phyloP scores from a whole-genome alignment of 2,888 invertebrate genomes.

The Blera fallax region DNA sequence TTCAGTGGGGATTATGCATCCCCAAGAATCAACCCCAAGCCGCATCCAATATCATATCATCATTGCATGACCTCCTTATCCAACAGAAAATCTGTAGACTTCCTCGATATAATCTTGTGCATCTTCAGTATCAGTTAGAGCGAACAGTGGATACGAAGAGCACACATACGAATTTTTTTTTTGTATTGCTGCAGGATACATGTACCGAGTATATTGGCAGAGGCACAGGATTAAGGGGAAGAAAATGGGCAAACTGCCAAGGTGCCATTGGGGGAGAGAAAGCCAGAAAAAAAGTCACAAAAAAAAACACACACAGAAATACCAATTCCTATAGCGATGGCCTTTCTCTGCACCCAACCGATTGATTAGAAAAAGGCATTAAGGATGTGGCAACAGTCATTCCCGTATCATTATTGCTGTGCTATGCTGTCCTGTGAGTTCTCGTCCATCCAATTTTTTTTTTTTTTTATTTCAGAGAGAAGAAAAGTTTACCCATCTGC shows the following conservation, averaged over 20 bases:
- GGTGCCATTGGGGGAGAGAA: slow-evolving; percentile 30
- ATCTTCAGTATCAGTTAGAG: slow-evolving; percentile 11
- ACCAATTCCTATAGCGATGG: slow-evolving; percentile 47
- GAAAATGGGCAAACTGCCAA: slow-evolving; percentile 64
- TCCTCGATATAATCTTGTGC: slow-evolving; percentile 69
- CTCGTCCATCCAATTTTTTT: not conserved
- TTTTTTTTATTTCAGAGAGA: not conserved
- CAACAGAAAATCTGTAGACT: slow-evolving; percentile 67
- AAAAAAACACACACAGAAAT: slow-evolving; percentile 20
- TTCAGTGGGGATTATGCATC: slow-evolving; percentile 48
- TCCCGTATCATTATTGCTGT: slow-evolving; percentile 59
- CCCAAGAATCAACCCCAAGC: slow-evolving; percentile 55
- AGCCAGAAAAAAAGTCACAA: slow-evolving; percentile 41
- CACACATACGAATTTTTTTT: not conserved
- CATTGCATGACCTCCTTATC: slow-evolving; percentile 69
- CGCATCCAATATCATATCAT: slow-evolving; percentile 67
- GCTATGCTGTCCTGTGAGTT: slow-evolving; percentile 43
- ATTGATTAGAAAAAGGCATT: slow-evolving; percentile 73
- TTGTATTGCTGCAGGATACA: slow-evolving; percentile 55
- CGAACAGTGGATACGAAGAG: too few species aligned
- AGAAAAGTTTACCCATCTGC: slow-evolving; percentile 39
- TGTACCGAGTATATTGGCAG: slow-evolving; percentile 31
- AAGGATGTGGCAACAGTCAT: slow-evolving; percentile 68
- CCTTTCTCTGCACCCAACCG: slow-evolving; percentile 59
- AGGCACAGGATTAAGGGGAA: slow-evolving; percentile 41